Percentiles rank a stretch among this genome's conserved stretches.
phyloP scores from a whole-genome alignment of 2,888 invertebrate genomes.

The Petrolisthes manimaculis region DNA sequence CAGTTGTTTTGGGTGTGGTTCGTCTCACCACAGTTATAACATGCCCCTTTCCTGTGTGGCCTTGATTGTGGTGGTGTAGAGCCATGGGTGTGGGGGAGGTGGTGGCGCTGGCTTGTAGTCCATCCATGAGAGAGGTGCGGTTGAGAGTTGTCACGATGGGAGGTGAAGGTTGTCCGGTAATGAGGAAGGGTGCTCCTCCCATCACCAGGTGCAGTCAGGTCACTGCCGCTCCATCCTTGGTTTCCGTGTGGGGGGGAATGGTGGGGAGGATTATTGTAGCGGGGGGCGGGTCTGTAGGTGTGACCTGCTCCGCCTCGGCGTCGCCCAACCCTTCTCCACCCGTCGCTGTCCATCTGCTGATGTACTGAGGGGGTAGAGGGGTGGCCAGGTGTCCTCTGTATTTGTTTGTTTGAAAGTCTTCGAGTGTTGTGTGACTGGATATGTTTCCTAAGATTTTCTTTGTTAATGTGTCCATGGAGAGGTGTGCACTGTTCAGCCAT shows the following conservation, averaged over 20 bases:
- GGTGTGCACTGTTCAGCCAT: constrained; percentile 13
- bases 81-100: not conserved
- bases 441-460: not conserved
- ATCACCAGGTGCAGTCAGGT: constrained; percentile 14
- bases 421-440: too few relatives aligned
- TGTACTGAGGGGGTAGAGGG: too few relatives aligned
- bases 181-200: constrained; percentile 4
- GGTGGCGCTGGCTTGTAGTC: not conserved
- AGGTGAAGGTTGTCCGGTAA: not conserved
- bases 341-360: too few relatives aligned
- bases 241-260: not conserved
- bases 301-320: too few relatives aligned
- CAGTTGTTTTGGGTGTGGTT: too few relatives aligned
- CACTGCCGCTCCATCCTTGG: not conserved
- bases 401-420: too few relatives aligned
- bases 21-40: constrained; percentile 5
- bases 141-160: not conserved
- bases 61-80: not conserved
- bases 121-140: not conserved
- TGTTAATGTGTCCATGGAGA: constrained; percentile 16
- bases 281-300: too few relatives aligned
- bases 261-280: too few relatives aligned
- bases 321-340: too few relatives aligned
- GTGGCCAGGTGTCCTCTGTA: too few relatives aligned
- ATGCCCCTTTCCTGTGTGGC: not conserved